Conservation (phyloP, 2,888 invertebrate genomes). For the Drosophila atripex region DNA sequence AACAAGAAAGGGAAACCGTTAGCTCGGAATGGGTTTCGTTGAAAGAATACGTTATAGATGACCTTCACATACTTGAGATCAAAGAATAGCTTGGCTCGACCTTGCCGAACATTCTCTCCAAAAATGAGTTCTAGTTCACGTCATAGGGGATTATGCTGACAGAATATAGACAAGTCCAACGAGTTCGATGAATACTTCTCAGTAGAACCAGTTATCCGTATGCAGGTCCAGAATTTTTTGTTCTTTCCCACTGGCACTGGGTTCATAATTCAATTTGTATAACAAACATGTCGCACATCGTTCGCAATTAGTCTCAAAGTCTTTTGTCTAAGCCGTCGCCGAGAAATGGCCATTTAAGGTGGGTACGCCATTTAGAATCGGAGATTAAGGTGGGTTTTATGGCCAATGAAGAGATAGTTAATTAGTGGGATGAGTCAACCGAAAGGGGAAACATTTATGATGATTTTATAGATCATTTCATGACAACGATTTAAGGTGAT, state of each 20-base stretch:
- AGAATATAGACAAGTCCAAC: slow-evolving; percentile 28
- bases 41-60: slow-evolving; percentile 35
- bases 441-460: background rate
- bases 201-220: slow-evolving; percentile 26
- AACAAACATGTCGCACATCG: slow-evolving; percentile 23
- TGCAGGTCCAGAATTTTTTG: slow-evolving; percentile 4
- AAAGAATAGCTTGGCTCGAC: slow-evolving; percentile 10
- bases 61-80: slow-evolving; percentile 44
- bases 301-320: slow-evolving; percentile 28
- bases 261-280: slow-evolving; percentile 42
- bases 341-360: slow-evolving; percentile 27
- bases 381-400: slow-evolving; percentile 29
- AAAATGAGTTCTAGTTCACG: slow-evolving; percentile 40
- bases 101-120: slow-evolving; percentile 19
- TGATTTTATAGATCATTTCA: slow-evolving; percentile 5
- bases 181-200: slow-evolving; percentile 14
- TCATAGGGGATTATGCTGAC: slow-evolving; percentile 37
- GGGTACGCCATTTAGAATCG: slow-evolving; percentile 24
- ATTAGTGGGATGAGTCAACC: slow-evolving; percentile 4
- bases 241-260: slow-evolving; percentile 9
- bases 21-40: slow-evolving; percentile 38
- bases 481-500: background rate
- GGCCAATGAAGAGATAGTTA: background rate
- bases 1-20: slow-evolving; percentile 64
- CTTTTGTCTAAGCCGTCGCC: slow-evolving; percentile 11